Percentiles rank a stretch among this genome's conserved stretches.
Evolutionary conservation across 1,140 invertebrate genomes (phyloP).

Genomic region (Papilio xuthus): DNA sequence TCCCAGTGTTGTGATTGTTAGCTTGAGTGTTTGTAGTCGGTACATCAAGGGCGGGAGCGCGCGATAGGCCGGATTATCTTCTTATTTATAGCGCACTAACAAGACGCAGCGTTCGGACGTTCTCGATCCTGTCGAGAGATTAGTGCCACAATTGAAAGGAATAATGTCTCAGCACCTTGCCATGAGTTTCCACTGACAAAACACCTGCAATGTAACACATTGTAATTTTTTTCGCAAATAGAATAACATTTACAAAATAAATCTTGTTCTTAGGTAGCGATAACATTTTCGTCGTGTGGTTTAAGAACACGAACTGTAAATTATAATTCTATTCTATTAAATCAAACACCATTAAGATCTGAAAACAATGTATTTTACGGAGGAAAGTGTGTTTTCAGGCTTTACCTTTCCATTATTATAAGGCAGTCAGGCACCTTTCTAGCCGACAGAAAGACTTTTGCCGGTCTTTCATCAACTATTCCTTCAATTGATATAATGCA

Average conservation of each 20-base stretch:
- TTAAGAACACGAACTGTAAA: no score
- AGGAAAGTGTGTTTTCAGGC: no score
- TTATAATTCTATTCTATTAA: no score
- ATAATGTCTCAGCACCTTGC: conserved; percentile 54
- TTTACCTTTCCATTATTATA: no score
- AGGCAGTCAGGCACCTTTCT: no score
- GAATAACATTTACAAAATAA: no score
- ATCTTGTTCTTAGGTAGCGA: no score
- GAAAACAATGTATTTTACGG: no score
- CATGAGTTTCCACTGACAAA: background rate
- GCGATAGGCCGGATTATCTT: conserved; percentile 55
- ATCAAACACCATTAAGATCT: no score
- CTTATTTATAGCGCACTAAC: conserved; percentile 74
- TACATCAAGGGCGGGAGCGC: conserved; percentile 16
- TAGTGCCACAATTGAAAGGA: conserved; percentile 52
- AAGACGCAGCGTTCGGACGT: conserved; percentile 57
- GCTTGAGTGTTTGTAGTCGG: background rate
- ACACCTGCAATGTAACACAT: background rate
- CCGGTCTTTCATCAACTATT: no score
- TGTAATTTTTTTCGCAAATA: background rate
- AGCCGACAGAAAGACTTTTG: no score
- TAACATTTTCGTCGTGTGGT: no score
- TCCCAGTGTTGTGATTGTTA: conserved; percentile 17
- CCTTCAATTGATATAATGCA: conserved; percentile 43
- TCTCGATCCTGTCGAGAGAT: conserved; percentile 54